Conservation (phyloP, 2,113 vertebrate genomes). For the Hoplias malabaricus region DNA sequence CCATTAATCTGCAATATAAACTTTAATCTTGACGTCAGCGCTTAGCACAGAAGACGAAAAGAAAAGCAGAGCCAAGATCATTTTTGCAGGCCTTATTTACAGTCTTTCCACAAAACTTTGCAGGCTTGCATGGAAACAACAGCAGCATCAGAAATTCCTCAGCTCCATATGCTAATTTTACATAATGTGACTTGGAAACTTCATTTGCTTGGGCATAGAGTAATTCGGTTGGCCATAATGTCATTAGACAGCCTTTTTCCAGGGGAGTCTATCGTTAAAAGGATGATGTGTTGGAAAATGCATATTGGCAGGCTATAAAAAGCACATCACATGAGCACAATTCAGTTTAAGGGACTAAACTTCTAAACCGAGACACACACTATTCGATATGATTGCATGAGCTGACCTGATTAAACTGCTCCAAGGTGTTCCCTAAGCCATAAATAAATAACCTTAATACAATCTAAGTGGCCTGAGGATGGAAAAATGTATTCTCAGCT, state of each 20-base stretch:
- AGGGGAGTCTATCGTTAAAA: conserved; percentile 32
- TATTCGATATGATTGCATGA: conserved; percentile 8
- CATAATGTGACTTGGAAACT: conserved; percentile 27
- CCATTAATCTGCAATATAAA: background rate
- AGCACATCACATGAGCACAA: conserved; percentile 4
- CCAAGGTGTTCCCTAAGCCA: conserved; percentile 26
- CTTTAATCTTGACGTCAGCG: background rate
- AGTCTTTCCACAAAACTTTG: background rate
- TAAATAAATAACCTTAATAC: conserved; percentile 16
- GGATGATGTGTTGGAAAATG: conserved; percentile 42
- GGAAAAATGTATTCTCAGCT: conserved; percentile 19
- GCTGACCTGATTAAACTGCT: conserved; percentile 29
- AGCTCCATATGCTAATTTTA: conserved; percentile 17
- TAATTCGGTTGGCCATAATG: conserved; percentile 23
- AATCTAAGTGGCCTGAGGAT: conserved; percentile 29
- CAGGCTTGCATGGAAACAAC: conserved; percentile 24
- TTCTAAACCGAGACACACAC: conserved; percentile 15
- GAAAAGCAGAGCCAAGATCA: conserved; percentile 13
- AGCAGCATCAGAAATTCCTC: conserved; percentile 17
- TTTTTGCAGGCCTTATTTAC: background rate
- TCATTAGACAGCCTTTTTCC: conserved; percentile 33
- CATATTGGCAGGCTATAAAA: conserved; percentile 33
- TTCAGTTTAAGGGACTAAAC: conserved; percentile 25
- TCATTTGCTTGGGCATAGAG: conserved; percentile 11
- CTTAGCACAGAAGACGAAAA: background rate